A percentile compares a stretch with the other conserved stretches of the same genome.
Conservation (phyloP, 2,888 invertebrate species). For the Aspidapion aeneum region DNA sequence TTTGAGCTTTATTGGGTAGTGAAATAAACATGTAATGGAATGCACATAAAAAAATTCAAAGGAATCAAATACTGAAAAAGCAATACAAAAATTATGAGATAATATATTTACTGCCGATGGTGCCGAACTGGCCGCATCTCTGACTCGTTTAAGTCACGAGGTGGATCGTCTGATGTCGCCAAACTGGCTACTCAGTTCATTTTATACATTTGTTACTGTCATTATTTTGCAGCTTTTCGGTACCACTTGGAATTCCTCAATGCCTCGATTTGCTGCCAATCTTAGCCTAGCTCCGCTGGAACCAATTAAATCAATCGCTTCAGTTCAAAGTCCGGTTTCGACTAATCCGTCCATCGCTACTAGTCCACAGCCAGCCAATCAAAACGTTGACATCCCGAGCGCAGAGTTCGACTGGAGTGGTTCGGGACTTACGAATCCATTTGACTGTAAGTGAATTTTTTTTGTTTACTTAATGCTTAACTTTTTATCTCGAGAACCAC, state of each 20-base stretch:
- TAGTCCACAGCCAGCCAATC: constrained; percentile 21
- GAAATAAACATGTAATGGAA: no score
- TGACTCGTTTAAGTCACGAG: no score
- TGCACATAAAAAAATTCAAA: no score
- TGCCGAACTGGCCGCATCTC: no score
- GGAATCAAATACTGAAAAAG: no score
- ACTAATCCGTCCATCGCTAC: constrained; percentile 26
- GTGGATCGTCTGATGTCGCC: no score
- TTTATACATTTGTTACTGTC: no score
- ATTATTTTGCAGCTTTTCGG: constrained; percentile 74
- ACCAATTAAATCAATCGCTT: constrained; percentile 61
- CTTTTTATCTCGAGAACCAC: background rate
- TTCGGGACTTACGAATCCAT: constrained; percentile 67
- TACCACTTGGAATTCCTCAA: constrained; percentile 74
- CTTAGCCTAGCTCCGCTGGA: constrained; percentile 74
- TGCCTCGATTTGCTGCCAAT: constrained; percentile 87
- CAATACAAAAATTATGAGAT: no score
- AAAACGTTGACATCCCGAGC: constrained; percentile 52
- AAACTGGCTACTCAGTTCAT: no score
- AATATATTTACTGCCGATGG: no score
- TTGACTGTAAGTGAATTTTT: constrained; percentile 56
- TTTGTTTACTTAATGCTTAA: background rate
- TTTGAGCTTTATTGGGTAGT: no score
- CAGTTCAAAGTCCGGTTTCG: constrained; percentile 24
- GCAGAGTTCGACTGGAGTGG: constrained; percentile 73